Conservation (phyloP, 92 coral and sea anemone genomes). For the Ricordea florida region DNA sequence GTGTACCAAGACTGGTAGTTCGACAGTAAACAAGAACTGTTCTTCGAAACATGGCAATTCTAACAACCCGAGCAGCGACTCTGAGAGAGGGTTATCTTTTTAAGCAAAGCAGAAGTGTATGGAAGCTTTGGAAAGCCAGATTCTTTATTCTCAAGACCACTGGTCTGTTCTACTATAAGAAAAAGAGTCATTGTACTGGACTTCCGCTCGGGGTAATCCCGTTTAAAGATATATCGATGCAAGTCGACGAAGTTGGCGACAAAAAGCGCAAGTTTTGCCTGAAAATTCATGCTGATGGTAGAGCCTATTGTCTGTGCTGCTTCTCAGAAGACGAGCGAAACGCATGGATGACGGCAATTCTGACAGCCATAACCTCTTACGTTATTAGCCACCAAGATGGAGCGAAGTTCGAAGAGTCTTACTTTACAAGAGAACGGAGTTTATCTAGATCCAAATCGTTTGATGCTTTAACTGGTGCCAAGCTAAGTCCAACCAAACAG, state of each 20-base stretch:
- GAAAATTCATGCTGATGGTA: slow-evolving; percentile 83
- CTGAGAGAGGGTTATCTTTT: slow-evolving; percentile 92
- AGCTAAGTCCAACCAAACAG: slow-evolving; percentile 30
- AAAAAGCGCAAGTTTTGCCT: slow-evolving; percentile 80
- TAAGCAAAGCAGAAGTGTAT: slow-evolving; percentile 91
- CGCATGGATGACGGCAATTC: slow-evolving; percentile 89
- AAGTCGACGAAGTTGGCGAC: slow-evolving; percentile 89
- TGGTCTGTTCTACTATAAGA: slow-evolving; percentile 86
- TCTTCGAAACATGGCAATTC: slow-evolving; percentile 58
- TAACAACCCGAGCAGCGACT: slow-evolving; percentile 70
- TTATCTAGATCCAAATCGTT: slow-evolving; percentile 75
- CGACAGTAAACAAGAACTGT: neutral
- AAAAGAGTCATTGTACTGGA: slow-evolving; percentile 78
- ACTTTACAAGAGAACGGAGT: slow-evolving; percentile 31
- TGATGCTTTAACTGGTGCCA: slow-evolving; percentile 63
- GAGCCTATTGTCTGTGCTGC: slow-evolving; percentile 79
- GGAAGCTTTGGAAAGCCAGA: slow-evolving; percentile 97
- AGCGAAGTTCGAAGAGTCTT: slow-evolving; percentile 45
- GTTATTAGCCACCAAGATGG: slow-evolving; percentile 74
- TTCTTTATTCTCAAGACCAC: slow-evolving; percentile 88
- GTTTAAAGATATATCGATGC: slow-evolving; percentile 79
- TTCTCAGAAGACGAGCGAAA: slow-evolving; percentile 95
- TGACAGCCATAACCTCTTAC: slow-evolving; percentile 84
- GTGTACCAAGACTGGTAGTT: no score
- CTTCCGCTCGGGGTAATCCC: slow-evolving; percentile 82